These are phyloP conservation scores for Digitonthophagus gazella DNA, from an alignment of 2,888 invertebrate genomes.

Conservation along the genomic window DNA sequence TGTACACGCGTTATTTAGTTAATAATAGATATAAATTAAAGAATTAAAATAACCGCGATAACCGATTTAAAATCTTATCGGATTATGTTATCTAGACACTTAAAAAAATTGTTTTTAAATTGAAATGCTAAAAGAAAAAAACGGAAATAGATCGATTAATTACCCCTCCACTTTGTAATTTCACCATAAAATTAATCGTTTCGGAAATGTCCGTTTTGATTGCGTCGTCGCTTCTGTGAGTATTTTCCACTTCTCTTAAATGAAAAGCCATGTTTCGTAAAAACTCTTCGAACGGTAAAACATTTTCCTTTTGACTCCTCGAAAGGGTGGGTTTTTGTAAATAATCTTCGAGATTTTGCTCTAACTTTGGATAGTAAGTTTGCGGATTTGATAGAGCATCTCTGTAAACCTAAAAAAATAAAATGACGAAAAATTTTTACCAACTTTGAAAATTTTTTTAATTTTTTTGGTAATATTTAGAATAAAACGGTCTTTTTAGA, in stretches of 20 bases:
- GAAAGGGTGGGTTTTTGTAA: conserved; percentile 2
- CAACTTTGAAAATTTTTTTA: neutral
- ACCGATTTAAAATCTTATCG: no score
- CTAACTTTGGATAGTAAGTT: conserved; percentile 35
- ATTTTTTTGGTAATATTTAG: no score
- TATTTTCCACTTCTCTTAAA: conserved; percentile 27
- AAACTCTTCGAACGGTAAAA: conserved; percentile 30
- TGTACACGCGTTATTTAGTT: no score
- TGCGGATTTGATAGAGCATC: conserved; percentile 32
- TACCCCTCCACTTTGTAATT: conserved; percentile 40
- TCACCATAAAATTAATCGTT: conserved; percentile 37
- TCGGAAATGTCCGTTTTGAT: conserved; percentile 29
- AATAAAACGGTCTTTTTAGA: no score
- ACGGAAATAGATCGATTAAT: conserved; percentile 29
- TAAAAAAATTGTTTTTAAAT: no score
- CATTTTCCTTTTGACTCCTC: no score
- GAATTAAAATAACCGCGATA: no score
- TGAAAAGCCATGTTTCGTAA: conserved; percentile 29
- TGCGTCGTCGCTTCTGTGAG: conserved; percentile 21
- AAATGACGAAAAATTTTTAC: neutral
- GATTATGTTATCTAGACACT: no score
- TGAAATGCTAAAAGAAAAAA: no score
- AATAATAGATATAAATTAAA: no score
- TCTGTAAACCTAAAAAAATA: conserved; percentile 34
- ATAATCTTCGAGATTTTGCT: conserved; percentile 35